These are phyloP conservation scores for Drosophila mimica DNA, from an alignment of 2,888 invertebrate genomes.

Conservation along the genomic window DNA sequence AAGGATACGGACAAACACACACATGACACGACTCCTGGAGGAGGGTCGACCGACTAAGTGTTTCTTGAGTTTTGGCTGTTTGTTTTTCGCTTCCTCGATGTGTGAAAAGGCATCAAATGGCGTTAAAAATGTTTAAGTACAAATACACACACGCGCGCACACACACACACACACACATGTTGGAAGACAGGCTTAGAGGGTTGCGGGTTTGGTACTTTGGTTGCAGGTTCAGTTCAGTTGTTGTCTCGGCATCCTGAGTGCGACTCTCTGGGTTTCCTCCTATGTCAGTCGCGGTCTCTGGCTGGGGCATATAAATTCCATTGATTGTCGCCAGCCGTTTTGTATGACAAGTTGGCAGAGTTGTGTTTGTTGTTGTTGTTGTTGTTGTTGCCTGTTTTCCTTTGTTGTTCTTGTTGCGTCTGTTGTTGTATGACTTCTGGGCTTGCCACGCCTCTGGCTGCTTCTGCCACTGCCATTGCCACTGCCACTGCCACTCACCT, in stretches of 20 bases:
- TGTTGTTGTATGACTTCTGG: conserved; percentile 76
- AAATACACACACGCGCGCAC: conserved; percentile 35
- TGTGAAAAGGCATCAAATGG: conserved; percentile 81
- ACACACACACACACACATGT: conserved; percentile 19
- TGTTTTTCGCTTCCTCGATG: conserved; percentile 68
- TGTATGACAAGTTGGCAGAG: conserved; percentile 74
- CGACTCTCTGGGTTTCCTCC: conserved; percentile 14
- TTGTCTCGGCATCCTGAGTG: conserved; percentile 18
- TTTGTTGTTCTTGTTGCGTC: conserved; percentile 50
- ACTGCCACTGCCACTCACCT: conserved; percentile 71
- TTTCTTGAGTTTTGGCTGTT: conserved; percentile 74
- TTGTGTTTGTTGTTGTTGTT: conserved; percentile 36
- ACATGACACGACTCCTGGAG: conserved; percentile 8
- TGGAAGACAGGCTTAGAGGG: conserved; percentile 13
- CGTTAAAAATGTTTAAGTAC: conserved; percentile 79
- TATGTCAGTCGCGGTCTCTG: conserved; percentile 9
- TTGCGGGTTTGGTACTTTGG: conserved; percentile 26
- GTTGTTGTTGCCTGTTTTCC: conserved; percentile 10
- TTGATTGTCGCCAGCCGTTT: conserved; percentile 77
- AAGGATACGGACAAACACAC: conserved; percentile 38
- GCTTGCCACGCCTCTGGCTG: conserved; percentile 58
- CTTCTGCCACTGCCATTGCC: conserved; percentile 17
- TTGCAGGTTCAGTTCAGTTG: conserved; percentile 39
- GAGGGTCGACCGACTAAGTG: conserved; percentile 66
- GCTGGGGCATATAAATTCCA: conserved; percentile 69